A percentile compares a stretch with the other conserved stretches of the same genome.
Conservation (phyloP, 2,888 invertebrate genomes). For the Eupeodes latifasciatus region DNA sequence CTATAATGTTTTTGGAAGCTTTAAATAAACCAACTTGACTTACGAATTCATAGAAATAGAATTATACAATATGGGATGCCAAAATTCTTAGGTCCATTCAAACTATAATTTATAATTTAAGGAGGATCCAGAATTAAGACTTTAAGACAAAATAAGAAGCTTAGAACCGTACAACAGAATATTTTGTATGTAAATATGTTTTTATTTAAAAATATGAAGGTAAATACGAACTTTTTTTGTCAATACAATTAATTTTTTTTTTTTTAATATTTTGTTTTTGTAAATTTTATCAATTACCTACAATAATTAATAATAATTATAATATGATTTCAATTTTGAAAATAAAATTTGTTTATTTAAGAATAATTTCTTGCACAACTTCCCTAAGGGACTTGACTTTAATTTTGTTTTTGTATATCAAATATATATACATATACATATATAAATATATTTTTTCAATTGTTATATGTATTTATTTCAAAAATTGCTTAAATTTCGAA, state of each 20-base stretch:
- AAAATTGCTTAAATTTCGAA: conserved; percentile 11
- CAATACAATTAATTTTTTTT: conserved; percentile 39
- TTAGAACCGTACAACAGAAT: not conserved
- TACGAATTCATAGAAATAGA: no score
- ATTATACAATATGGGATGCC: no score
- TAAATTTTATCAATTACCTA: conserved; percentile 26
- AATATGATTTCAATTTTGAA: conserved; percentile 32
- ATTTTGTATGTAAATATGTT: conserved; percentile 65
- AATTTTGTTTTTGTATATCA: conserved; percentile 46
- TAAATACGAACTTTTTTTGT: conserved; percentile 59
- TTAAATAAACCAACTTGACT: no score
- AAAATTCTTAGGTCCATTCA: no score
- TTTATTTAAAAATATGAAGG: conserved; percentile 69
- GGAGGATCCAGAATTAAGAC: no score
- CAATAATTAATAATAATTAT: not conserved
- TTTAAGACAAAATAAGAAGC: no score
- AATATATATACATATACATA: conserved; percentile 42
- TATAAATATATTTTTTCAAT: not conserved
- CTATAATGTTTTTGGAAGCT: no score
- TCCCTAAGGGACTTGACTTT: conserved; percentile 22
- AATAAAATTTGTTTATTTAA: conserved; percentile 39
- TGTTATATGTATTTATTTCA: not conserved
- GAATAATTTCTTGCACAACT: conserved; percentile 34
- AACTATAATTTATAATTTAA: no score
- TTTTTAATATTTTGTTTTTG: conserved; percentile 8